Percentiles rank a stretch among this genome's conserved stretches.
These are phyloP conservation scores for Deroplatys truncata DNA, from an alignment of 2,888 invertebrate genomes.

Conservation along the genomic window DNA sequence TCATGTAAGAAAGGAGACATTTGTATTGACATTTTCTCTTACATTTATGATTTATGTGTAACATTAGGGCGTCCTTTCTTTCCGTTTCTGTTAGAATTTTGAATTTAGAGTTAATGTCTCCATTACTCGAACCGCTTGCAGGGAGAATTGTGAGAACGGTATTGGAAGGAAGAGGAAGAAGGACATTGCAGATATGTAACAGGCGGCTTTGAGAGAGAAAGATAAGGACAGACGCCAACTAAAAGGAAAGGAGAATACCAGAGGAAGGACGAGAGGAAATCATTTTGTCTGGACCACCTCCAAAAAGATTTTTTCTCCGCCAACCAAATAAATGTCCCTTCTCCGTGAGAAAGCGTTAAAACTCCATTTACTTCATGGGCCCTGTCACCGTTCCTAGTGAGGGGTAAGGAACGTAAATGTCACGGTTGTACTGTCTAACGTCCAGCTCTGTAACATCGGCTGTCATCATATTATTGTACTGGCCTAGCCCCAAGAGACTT, in stretches of 20 bases:
- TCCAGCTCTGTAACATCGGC: neutral
- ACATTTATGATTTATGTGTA: neutral
- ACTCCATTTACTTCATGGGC: slow-evolving; percentile 1
- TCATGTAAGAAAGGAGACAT: neutral
- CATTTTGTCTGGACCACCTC: slow-evolving; percentile 1
- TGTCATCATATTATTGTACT: neutral
- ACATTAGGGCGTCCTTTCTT: neutral
- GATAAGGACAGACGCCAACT: neutral
- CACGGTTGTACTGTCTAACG: neutral
- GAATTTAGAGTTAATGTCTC: neutral
- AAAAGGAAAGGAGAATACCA: neutral
- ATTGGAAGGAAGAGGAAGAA: neutral
- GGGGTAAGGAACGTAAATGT: neutral
- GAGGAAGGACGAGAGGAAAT: neutral
- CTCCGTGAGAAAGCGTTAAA: slow-evolving; percentile 1
- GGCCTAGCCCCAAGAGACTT: neutral
- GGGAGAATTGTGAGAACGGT: neutral
- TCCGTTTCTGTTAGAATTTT: neutral
- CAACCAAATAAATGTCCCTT: neutral
- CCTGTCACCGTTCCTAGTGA: neutral
- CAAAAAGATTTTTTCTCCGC: neutral
- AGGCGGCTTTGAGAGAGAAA: neutral
- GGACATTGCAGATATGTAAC: neutral
- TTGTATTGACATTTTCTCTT: slow-evolving; percentile 1
- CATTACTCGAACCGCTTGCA: neutral